Conservation (phyloP, 2,888 invertebrate genomes). For the Conops quadrifasciatus region DNA sequence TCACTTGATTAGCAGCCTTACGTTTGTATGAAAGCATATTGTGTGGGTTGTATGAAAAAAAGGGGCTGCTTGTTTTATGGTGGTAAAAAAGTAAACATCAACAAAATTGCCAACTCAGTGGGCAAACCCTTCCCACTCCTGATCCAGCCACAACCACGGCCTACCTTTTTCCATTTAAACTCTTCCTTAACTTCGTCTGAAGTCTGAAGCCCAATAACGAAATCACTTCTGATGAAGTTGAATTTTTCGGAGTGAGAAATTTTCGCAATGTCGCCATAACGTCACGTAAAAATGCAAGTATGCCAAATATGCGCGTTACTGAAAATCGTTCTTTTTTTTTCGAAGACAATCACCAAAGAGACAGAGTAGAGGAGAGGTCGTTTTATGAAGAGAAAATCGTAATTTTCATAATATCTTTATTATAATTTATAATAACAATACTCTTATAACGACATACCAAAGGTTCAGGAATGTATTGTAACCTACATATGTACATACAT, state of each 20-base stretch:
- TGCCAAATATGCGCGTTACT: too few relatives aligned
- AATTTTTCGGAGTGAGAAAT: neutral
- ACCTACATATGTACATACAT: too few relatives aligned
- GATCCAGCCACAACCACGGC: neutral
- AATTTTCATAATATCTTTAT: too few relatives aligned
- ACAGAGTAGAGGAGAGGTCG: too few relatives aligned
- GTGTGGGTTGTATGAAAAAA: neutral
- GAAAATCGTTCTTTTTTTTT: too few relatives aligned
- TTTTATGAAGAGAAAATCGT: too few relatives aligned
- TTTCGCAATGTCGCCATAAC: neutral
- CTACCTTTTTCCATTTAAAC: neutral
- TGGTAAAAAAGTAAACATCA: neutral
- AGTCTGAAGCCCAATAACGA: neutral
- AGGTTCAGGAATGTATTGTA: too few relatives aligned
- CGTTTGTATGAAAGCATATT: neutral
- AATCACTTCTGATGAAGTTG: conserved; percentile 10
- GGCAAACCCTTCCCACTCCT: neutral
- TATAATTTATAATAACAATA: too few relatives aligned
- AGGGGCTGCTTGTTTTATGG: neutral
- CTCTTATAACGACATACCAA: too few relatives aligned
- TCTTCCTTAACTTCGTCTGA: neutral
- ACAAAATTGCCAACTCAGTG: neutral
- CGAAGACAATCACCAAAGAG: too few relatives aligned
- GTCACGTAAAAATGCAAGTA: too few relatives aligned
- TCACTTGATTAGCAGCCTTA: neutral